phyloP scores from a whole-genome alignment of 2,888 invertebrate genomes.

The Drosophila sordidula region DNA sequence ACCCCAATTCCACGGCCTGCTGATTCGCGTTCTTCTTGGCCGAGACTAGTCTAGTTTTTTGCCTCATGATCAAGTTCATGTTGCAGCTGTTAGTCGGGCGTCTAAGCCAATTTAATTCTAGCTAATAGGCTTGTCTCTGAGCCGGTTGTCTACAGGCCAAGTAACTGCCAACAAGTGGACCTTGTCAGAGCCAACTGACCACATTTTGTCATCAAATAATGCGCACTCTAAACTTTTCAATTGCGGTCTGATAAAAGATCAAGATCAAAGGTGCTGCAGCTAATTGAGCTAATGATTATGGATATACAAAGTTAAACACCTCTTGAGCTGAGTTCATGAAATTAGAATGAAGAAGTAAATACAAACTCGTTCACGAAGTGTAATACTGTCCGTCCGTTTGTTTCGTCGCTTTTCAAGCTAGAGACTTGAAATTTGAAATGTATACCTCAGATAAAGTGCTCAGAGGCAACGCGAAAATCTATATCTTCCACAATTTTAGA shows the following conservation, averaged over 20 bases:
- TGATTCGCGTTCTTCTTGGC: slow-evolving; percentile 29
- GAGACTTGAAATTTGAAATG: too few species aligned
- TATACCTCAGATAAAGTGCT: too few species aligned
- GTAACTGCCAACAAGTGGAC: slow-evolving; percentile 41
- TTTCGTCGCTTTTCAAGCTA: too few species aligned
- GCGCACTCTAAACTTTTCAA: slow-evolving; percentile 14
- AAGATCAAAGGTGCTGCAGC: not conserved
- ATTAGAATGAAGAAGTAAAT: too few species aligned
- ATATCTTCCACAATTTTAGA: too few species aligned
- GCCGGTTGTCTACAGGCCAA: slow-evolving; percentile 50
- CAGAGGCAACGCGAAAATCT: too few species aligned
- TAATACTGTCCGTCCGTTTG: too few species aligned
- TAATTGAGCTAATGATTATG: not conserved
- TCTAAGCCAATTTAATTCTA: slow-evolving; percentile 19
- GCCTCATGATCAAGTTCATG: slow-evolving; percentile 71
- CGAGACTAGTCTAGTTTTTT: slow-evolving; percentile 43
- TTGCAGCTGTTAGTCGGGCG: slow-evolving; percentile 51
- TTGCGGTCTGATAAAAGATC: slow-evolving; percentile 17
- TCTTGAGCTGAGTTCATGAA: not conserved
- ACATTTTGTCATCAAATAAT: slow-evolving; percentile 26
- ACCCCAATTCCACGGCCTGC: slow-evolving; percentile 51
- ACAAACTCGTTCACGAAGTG: too few species aligned
- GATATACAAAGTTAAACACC: not conserved
- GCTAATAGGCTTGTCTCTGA: slow-evolving; percentile 36
- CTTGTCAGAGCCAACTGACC: slow-evolving; percentile 33